Conservation (phyloP, 2,888 invertebrate genomes). For the Mimachlamys varia region DNA sequence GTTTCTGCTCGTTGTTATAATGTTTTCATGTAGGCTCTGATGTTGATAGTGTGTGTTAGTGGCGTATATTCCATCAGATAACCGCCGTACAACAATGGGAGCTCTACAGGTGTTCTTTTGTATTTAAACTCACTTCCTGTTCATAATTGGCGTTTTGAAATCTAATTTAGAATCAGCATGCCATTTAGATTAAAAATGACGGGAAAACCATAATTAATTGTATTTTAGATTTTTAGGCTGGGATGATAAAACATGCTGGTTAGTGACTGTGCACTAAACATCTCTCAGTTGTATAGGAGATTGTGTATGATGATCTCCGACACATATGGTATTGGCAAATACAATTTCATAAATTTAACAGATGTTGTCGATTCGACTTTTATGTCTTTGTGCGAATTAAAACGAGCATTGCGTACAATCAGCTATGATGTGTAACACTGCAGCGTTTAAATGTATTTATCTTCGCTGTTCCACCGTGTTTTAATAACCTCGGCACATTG, state of each 20-base stretch:
- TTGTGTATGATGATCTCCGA: neutral
- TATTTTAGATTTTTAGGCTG: neutral
- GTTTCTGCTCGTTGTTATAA: neutral
- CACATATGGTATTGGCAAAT: neutral
- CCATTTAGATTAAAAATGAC: slow-evolving; percentile 31
- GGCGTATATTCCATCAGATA: neutral
- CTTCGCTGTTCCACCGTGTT: neutral
- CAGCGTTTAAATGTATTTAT: neutral
- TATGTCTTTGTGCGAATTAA: slow-evolving; percentile 20
- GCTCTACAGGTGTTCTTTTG: neutral
- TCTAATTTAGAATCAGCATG: slow-evolving; percentile 33
- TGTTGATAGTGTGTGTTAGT: neutral
- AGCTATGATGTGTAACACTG: neutral
- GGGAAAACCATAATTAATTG: slow-evolving; percentile 9
- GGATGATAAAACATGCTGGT: slow-evolving; percentile 11
- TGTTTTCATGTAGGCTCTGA: neutral
- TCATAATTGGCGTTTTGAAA: slow-evolving; percentile 12
- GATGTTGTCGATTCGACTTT: neutral
- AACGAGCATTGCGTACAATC: neutral
- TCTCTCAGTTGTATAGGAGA: neutral
- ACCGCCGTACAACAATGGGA: neutral
- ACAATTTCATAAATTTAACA: neutral
- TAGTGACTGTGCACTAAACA: neutral
- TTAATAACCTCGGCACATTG: neutral
- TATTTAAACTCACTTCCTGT: neutral